Evolutionary conservation across 2,113 vertebrate genomes (phyloP).

Genomic region (Lanius collurio): DNA sequence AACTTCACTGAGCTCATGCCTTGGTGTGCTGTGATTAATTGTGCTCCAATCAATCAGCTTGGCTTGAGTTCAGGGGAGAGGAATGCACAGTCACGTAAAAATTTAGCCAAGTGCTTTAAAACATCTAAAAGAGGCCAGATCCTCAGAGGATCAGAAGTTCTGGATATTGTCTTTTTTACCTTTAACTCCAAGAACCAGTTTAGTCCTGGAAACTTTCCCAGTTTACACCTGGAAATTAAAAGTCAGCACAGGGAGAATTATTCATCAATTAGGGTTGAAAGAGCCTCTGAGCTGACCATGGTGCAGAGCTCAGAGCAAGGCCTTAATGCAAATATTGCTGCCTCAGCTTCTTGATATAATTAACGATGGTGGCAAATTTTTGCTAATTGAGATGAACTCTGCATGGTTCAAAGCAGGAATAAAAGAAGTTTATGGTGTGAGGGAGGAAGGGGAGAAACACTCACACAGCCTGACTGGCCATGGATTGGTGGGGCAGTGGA

Average conservation of each 20-base stretch:
- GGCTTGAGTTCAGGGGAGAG: neutral
- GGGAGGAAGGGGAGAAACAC: neutral
- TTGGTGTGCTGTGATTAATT: constrained; percentile 42
- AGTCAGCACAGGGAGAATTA: rapidly evolving
- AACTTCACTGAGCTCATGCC: neutral
- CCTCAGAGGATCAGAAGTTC: neutral
- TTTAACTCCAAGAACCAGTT: neutral
- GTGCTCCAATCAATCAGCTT: constrained; percentile 28
- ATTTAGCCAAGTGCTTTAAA: neutral
- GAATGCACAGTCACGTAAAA: constrained; percentile 7
- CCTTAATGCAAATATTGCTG: neutral
- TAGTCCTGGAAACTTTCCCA: neutral
- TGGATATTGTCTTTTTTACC: neutral
- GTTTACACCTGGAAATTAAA: neutral
- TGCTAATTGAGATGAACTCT: neutral
- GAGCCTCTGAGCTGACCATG: neutral
- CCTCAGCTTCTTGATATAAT: neutral
- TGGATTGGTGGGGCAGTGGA: neutral
- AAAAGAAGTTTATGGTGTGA: neutral
- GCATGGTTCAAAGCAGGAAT: neutral
- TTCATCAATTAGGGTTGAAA: neutral
- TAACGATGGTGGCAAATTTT: neutral
- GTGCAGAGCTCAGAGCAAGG: neutral
- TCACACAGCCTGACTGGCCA: neutral
- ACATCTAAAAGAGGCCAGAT: neutral